These are phyloP conservation scores for Agonopterix alstromeriana DNA, from an alignment of 2,888 invertebrate species.

Conservation along the genomic window DNA sequence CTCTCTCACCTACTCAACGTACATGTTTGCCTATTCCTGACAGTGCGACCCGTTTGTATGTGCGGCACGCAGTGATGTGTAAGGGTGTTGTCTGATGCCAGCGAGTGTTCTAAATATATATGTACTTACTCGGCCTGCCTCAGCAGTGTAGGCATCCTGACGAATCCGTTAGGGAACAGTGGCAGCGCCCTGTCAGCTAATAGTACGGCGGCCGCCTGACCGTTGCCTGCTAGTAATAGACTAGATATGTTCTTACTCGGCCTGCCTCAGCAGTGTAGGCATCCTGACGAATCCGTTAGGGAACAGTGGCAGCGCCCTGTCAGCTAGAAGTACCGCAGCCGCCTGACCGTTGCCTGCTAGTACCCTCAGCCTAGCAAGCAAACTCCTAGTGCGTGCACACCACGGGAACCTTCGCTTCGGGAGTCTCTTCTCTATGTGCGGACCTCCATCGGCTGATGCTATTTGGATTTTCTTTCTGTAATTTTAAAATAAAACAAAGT, in stretches of 20 bases:
- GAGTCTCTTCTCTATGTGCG: constrained; percentile 72
- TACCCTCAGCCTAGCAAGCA: constrained; percentile 21
- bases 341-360: constrained; percentile 18
- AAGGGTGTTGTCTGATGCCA: constrained; percentile 5
- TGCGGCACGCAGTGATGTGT: no score
- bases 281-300: constrained; percentile 81
- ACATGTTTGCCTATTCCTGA: no score
- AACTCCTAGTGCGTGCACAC: constrained; percentile 57
- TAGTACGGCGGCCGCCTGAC: constrained; percentile 60
- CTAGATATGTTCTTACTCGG: constrained; percentile 44
- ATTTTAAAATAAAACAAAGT: not conserved
- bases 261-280: constrained; percentile 70
- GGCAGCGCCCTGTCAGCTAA: constrained; percentile 78
- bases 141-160: constrained; percentile 74
- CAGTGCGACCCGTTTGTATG: no score
- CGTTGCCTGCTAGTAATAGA: constrained; percentile 11
- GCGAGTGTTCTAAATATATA: constrained; percentile 6
- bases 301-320: constrained; percentile 80
- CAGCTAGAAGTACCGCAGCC: constrained; percentile 74
- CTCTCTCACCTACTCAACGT: no score
- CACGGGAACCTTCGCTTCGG: constrained; percentile 86
- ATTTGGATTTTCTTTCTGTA: constrained; percentile 56
- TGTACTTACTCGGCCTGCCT: constrained; percentile 65
- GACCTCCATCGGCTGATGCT: constrained; percentile 58
- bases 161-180: constrained; percentile 83